Evolutionary conservation across 2,888 invertebrate genomes (phyloP), one percentile per base, ranked within the genome.

Genomic region (Choreutis nemorana): DNA sequence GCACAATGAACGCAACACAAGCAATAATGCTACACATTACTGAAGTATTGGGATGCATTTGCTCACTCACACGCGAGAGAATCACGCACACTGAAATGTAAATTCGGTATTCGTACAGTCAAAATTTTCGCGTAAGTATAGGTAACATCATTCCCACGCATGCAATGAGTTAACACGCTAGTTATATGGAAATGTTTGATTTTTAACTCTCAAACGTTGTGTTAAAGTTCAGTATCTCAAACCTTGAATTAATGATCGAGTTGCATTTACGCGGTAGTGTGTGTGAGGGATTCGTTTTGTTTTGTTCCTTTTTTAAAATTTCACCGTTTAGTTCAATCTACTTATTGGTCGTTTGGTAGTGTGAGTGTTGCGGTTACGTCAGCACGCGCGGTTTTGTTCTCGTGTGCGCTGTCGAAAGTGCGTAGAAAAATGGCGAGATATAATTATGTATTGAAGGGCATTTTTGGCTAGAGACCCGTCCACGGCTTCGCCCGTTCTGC

Each of bases 271-370:
- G 36, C 35, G 31, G 29, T 37, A 61, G 75, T 77, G 72, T 71
- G 75, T 36, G 58, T 52, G 51, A 57, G 56, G 59, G 64, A 67
- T 65, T 73, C 73, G 70, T 66, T 71, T n/a, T 65, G 60, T 77
- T 78, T 77, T 73, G 60, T 77, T 77, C 66, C 63, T 77, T 78
- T 78, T 78, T 77, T 75, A 77, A 36, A 75, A 77, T 75, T 77
- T 77, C 77, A 78, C 77, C 77, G 75, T 78, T 78, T 77, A 78
- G 78, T 75, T 72, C 75, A 75, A 77, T 77, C 77, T 78, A 78
- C 77, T 78, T 78, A 78, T 77, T 78, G 78, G 77, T 60, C 48
- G 56, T n/a, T n/a, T 51, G 48, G 40, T 44, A 38, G 23, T 54
- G 78, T 77, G 78, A 75, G 73, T 42, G 63, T 58, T 55, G 55